These are phyloP conservation scores for Muntiacus muntjak DNA, from an alignment of 2,113 vertebrate genomes.

Conservation along the genomic window DNA sequence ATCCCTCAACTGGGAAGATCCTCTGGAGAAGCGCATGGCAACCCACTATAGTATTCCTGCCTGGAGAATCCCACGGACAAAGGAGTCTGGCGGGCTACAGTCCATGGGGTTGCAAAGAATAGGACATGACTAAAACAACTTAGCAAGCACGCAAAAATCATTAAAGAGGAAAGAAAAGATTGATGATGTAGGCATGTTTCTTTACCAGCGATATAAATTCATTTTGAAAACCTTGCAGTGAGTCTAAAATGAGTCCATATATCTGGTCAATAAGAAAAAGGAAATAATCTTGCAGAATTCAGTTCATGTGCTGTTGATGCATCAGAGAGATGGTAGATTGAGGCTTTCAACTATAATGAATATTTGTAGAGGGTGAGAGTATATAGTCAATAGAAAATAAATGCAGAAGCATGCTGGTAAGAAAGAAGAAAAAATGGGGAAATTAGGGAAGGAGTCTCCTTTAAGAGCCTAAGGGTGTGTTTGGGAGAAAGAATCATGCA, in stretches of 20 bases:
- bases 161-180: not conserved
- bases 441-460: not conserved
- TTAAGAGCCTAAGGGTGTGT: conserved; percentile 30
- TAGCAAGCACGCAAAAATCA: not conserved
- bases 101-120: not conserved
- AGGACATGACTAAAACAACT: not conserved
- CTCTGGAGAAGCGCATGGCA: not conserved
- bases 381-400: not conserved
- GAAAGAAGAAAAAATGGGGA: not conserved
- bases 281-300: not conserved
- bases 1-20: not conserved
- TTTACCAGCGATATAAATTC: not conserved
- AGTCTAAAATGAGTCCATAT: not conserved
- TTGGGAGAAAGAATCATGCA: conserved; percentile 38
- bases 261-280: not conserved
- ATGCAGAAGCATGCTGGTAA: not conserved
- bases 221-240: not conserved
- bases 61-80: not conserved
- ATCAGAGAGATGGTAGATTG: not conserved
- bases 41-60: not conserved
- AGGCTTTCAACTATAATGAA: not conserved
- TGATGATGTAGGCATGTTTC: not conserved
- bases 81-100: not conserved
- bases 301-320: not conserved
- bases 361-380: not conserved